These are phyloP conservation scores for Perdita meconis DNA, from an alignment of 2,888 invertebrate genomes.

Conservation along the genomic window DNA sequence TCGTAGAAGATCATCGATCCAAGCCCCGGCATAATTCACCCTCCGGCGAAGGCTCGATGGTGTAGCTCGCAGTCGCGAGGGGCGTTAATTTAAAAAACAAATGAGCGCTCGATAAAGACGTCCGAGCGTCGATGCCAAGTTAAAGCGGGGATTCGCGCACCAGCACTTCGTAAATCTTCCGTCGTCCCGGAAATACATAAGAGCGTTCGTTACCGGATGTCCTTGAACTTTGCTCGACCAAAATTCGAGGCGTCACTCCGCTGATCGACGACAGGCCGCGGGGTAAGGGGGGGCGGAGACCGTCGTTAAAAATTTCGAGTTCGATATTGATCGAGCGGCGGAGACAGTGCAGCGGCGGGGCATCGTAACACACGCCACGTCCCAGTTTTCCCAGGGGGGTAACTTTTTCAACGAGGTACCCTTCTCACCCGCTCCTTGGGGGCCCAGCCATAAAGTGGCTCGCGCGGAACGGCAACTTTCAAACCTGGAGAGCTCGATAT, in stretches of 20 bases:
- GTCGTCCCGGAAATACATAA: not conserved
- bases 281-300: not conserved
- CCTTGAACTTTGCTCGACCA: slow-evolving; percentile 14
- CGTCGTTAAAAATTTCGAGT: slow-evolving; percentile 31
- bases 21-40: too few relatives aligned
- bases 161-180: slow-evolving; percentile 1
- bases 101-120: not conserved
- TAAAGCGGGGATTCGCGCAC: not conserved
- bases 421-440: not conserved
- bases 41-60: too few relatives aligned
- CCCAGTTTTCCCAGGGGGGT: slow-evolving; percentile 15
- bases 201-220: not conserved
- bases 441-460: not conserved
- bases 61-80: too few relatives aligned
- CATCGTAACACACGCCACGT: slow-evolving; percentile 10
- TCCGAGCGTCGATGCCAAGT: not conserved
- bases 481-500: slow-evolving; percentile 38
- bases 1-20: too few relatives aligned
- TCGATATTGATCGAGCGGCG: slow-evolving; percentile 13
- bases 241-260: not conserved
- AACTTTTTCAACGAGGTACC: slow-evolving; percentile 46
- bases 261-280: slow-evolving; percentile 5
- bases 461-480: slow-evolving; percentile 15
- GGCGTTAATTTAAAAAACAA: slow-evolving; percentile 2
- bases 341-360: not conserved